phyloP scores from a whole-genome alignment of 2,113 vertebrate genomes.

The Cygnus buccinator region DNA sequence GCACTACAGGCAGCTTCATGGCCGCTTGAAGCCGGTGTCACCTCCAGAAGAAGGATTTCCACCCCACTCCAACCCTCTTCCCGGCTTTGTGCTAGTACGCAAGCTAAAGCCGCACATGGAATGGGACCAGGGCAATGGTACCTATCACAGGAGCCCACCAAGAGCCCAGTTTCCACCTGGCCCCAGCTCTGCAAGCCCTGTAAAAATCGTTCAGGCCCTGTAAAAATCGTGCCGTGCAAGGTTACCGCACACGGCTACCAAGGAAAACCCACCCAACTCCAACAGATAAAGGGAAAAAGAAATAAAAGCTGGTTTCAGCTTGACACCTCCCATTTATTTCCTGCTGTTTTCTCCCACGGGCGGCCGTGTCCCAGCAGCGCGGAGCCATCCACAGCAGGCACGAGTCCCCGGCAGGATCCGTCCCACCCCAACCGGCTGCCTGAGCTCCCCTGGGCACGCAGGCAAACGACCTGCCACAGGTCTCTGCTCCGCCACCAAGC shows the following conservation, averaged over 20 bases:
- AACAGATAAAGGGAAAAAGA: neutral
- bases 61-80: neutral
- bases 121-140: neutral
- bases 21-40: neutral
- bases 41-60: neutral
- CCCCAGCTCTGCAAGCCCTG: neutral
- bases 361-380: constrained; percentile 32
- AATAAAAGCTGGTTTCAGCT: constrained; percentile 24
- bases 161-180: neutral
- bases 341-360: constrained; percentile 35
- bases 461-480: neutral
- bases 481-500: constrained; percentile 17
- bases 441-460: neutral
- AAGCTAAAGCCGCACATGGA: neutral
- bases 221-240: neutral
- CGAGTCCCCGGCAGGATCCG: neutral
- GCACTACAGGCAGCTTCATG: neutral
- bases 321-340: constrained; percentile 47
- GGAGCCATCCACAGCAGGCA: neutral
- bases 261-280: neutral
- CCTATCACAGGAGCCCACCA: neutral
- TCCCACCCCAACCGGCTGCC: neutral
- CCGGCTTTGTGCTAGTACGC: neutral
- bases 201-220: no score
- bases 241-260: neutral